Conservation (phyloP, 1,140 invertebrate species). For the Lepidurus couesii region DNA sequence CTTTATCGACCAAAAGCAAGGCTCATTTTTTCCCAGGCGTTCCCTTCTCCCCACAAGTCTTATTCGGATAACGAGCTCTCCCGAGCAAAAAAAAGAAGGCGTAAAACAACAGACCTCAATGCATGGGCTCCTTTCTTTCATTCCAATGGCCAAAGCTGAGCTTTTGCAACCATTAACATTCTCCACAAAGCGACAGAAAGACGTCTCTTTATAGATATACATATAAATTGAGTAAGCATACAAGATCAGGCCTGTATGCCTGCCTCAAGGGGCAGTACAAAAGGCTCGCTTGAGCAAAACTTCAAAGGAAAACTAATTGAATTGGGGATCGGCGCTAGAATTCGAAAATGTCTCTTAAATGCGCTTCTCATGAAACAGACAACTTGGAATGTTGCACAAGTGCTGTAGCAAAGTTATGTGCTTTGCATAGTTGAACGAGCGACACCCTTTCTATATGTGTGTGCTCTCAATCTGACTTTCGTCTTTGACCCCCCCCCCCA, state of each 20-base stretch:
- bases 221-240: too few species aligned
- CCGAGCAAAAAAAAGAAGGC: slow-evolving; percentile 4
- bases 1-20: neutral
- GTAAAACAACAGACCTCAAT: neutral
- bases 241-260: too few species aligned
- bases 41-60: neutral
- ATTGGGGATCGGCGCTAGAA: neutral
- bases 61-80: neutral
- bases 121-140: neutral
- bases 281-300: neutral
- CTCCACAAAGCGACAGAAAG: neutral
- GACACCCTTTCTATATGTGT: too few species aligned
- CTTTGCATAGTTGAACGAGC: too few species aligned
- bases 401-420: too few species aligned
- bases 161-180: neutral
- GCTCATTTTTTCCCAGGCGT: neutral
- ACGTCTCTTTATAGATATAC: too few species aligned
- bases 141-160: neutral
- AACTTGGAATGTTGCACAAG: too few species aligned
- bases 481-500: too few species aligned
- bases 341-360: neutral
- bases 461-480: too few species aligned
- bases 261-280: neutral
- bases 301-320: neutral
- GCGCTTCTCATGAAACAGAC: too few species aligned